Base-by-base conservation (phyloP, 1,140 invertebrate species). In the Drosophila kikkawai region DNA sequence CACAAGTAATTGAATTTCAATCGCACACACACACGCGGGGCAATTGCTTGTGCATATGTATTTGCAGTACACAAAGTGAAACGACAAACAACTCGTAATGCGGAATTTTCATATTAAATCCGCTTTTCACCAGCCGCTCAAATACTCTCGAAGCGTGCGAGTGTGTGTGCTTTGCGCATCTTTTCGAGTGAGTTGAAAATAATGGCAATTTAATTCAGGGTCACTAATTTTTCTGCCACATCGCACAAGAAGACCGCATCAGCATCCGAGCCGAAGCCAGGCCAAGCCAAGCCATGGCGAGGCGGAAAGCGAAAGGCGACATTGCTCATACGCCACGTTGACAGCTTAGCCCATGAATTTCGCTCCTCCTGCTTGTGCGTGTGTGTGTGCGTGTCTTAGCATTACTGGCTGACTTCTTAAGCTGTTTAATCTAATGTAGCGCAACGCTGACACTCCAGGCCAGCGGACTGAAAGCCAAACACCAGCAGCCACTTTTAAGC, bases 171-270 rank as follows among this genome's bases (percentile, higher is more conserved):
- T 80, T 68, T 68, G 55, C 80, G 78, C 64, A 77, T 81, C 81
- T 85, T 84, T 90, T 88, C 85, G 85, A 88, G 81, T 85, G 81
- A 90, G 88, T 88, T 88, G 59, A 91, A 75, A 84, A 82, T 91
- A 91, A 91, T 91, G 87, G 83, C 81, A 79, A 90, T 82, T 91
- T 88, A 88, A 91, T 91, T 91, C 87, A 91, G 87, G 87, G 87
- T 91, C 87, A 91, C 87, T 91, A 88, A 91, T 91, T 91, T 91
- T 91, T 88, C 88, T 82, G 83, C 79, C 83, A 73, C 75, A 81
- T 77, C 78, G 79, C 83, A 91, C 88, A 84, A 74, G 78, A 80
- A 88, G 77, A 82, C 75, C 65, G 60, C 56, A 77, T 60, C 75
- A 69, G 45, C 59, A 69, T 51, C 65, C 42, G 17, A 69, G 65